Conservation (phyloP, 2,888 invertebrate species). For the Chymomyza caudatula region DNA sequence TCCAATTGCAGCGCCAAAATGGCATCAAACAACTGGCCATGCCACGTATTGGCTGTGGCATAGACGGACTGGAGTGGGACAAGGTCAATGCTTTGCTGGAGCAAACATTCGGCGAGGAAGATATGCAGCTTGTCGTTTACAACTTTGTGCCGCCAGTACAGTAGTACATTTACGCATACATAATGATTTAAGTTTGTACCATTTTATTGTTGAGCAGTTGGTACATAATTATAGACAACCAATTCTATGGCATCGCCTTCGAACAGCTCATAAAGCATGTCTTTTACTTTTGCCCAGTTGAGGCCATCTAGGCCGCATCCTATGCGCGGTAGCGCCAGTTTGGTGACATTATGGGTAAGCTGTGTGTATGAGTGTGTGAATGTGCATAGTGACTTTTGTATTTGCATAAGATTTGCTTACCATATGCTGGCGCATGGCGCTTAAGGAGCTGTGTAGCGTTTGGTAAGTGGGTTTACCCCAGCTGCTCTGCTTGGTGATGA, state of each 20-base stretch:
- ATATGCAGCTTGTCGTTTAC: conserved; percentile 80
- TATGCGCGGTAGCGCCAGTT: conserved; percentile 82
- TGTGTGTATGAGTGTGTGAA: conserved; percentile 27
- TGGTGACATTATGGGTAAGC: conserved; percentile 78
- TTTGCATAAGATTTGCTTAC: conserved; percentile 40
- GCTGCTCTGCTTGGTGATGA: conserved; percentile 81
- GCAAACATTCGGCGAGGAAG: conserved; percentile 79
- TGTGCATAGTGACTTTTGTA: not conserved
- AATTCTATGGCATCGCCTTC: conserved; percentile 77
- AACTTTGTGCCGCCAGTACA: conserved; percentile 77
- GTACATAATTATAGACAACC: conserved; percentile 79
- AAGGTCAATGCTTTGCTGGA: conserved; percentile 80
- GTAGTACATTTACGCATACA: no score
- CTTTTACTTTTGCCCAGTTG: conserved; percentile 81
- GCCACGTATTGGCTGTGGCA: conserved; percentile 84
- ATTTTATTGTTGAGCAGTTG: conserved; percentile 34
- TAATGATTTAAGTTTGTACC: conserved; percentile 1
- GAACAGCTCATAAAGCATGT: conserved; percentile 80
- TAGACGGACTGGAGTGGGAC: conserved; percentile 83
- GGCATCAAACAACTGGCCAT: conserved; percentile 81
- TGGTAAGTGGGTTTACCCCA: conserved; percentile 79
- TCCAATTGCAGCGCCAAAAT: conserved; percentile 69
- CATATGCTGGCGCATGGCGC: conserved; percentile 75
- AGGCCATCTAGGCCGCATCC: conserved; percentile 84
- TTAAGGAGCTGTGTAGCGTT: conserved; percentile 76